Evolutionary conservation across 2,888 invertebrate genomes (phyloP), one percentile per base, ranked within the genome.

Genomic region (Phyllotreta cruciferae): DNA sequence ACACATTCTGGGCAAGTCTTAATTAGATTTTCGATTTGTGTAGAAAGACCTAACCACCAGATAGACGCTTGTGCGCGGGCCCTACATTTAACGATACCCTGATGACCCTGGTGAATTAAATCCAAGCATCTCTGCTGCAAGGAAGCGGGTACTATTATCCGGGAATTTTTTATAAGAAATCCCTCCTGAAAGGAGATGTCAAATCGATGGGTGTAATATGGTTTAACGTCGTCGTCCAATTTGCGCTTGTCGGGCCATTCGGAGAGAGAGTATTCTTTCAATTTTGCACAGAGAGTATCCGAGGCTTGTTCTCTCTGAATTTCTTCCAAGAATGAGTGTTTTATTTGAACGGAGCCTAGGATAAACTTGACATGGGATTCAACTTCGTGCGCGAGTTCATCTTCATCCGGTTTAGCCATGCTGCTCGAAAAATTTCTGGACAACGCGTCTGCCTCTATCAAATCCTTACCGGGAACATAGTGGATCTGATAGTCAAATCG

Each of bases 1-100:
- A 69, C 50, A 60, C 69, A 72, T 5, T 44, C 53, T 34, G 64
- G 64, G 60, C 67, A 71, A 38, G 61, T 66, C 24, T 42, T 35
- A 14, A 71, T 57, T 24, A 67, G 14, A 53, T 72, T 68, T 63
- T 71, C 66, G 24, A 24, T 24, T 24, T 24, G 24, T 24, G 24
- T 24, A 4, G 24, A 24, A 24, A 24, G 24, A 4, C 24, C 24
- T 1, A 4, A 4, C 24, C 24, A 24, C 24, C 24, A 24, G 4
- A 24, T 24, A 1, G 24, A 24, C 24, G 24, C 24, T 24, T 24
- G 24, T 24, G 24, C 24, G 24, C 4, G 24, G 7, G 47, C 57
- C n/a, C 67, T 60, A 58, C 68, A 70, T 61, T 72, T 72, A 6
- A 60, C 49, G 0, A 57, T 39, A 35, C 49, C 35, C 6, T n/a